Conservation (phyloP, 2,888 invertebrate genomes). For the Pterobdella sp. region DNA sequence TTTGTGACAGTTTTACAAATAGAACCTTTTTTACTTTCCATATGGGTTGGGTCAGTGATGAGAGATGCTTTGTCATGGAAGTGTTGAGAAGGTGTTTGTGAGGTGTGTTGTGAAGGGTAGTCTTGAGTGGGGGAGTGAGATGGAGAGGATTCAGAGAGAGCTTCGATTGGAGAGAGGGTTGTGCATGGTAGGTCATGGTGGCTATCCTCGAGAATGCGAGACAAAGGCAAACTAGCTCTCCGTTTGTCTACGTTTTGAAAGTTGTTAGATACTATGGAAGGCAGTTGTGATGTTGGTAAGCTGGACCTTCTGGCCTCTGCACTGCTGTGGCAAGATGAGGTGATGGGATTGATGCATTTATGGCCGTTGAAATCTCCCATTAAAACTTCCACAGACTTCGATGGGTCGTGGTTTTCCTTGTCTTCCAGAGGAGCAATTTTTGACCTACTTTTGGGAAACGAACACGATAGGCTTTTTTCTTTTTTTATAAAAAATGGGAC, state of each 20-base stretch:
- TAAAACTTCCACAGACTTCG: not conserved
- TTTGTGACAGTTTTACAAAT: not conserved
- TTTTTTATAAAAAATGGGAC: not conserved
- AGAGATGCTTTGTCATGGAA: not conserved
- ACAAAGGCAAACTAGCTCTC: constrained; percentile 21
- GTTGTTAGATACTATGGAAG: not conserved
- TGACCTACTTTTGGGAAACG: not conserved
- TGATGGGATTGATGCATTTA: not conserved
- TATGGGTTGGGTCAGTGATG: not conserved
- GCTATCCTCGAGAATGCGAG: constrained; percentile 21
- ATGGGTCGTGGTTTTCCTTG: constrained; percentile 12
- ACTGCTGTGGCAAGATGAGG: not conserved
- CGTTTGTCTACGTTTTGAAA: constrained; percentile 12
- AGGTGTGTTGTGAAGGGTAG: not conserved
- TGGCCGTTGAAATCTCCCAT: not conserved
- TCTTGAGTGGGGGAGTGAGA: not conserved
- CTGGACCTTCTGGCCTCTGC: constrained; percentile 14
- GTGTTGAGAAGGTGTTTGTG: not conserved
- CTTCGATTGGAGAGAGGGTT: constrained; percentile 14
- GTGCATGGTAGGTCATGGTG: not conserved
- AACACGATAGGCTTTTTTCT: not conserved
- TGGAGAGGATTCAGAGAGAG: constrained; percentile 18
- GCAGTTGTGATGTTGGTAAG: constrained; percentile 14
- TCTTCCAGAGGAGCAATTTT: not conserved
- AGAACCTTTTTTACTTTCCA: not conserved